Evolutionary conservation across 1,140 invertebrate genomes (phyloP), one percentile per base, ranked within the genome.

Genomic region (Globodera rostochiensis): DNA sequence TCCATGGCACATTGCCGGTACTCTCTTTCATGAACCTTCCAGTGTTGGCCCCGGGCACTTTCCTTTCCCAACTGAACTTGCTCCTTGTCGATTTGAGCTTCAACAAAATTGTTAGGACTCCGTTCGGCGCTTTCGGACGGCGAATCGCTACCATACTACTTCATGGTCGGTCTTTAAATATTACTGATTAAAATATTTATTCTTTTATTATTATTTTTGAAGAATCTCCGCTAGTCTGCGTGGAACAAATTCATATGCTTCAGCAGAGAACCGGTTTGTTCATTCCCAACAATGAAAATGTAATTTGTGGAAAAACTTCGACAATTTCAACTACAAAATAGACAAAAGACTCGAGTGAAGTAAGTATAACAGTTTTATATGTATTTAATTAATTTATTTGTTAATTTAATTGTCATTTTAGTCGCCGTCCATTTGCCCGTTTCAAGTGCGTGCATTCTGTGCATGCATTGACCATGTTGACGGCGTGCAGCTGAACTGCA

Each of bases 141-240:
- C 50, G 88, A n/a, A 85, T 89, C n/a, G 83, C 83, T 69, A 90
- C 88, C 45, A 88, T 89, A 50, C 50, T 89, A 13, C 78, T 89
- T 13, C 84, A 89, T 80, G 87, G 87, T 88, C 50, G 25, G 6
- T 25, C 9, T 13, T 6, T 13, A 80, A 80, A 67, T 50, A 67
- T 13, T 79, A 19, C 11, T 9, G 6, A 25, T 25, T 25, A 25
- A 25, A 25, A 25, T 25, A 74, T 13, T 53, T 6, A 71, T 25
- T 2, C 11, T 5, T 25, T 49, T 4, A 80, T 25, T 70, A 49
- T 66, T 49, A 21, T 19, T 82, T 25, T 21, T 15, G 90, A 89
- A 89, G 70, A 89, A 89, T 25, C 25, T 79, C 88, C 88, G 19
- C 81, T 89, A 11, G 88, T 89, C 15, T 89, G 88, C 66, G 83